These are phyloP conservation scores for Grus americana DNA, from an alignment of 2,113 vertebrate species.

Conservation along the genomic window DNA sequence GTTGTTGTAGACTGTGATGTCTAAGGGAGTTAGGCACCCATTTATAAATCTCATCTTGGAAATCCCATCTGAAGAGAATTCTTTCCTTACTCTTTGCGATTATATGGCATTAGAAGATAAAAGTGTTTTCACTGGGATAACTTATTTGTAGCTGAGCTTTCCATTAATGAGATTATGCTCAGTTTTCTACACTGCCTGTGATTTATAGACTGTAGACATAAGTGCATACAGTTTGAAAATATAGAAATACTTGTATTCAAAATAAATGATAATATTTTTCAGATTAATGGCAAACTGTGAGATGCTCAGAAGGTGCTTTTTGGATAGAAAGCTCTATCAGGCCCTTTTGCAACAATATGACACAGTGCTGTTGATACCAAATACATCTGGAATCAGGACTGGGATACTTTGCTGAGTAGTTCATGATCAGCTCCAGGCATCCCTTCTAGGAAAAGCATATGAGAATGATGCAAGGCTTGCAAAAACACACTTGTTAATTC, in stretches of 20 bases:
- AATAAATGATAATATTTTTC: neutral
- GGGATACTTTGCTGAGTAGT: neutral
- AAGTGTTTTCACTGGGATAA: constrained; percentile 14
- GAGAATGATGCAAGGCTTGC: neutral
- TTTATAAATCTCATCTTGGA: constrained; percentile 26
- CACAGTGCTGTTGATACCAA: neutral
- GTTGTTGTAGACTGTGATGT: constrained; percentile 17
- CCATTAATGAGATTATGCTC: neutral
- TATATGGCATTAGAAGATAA: constrained; percentile 22
- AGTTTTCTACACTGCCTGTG: neutral
- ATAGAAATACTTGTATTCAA: neutral
- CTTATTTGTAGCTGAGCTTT: constrained; percentile 28
- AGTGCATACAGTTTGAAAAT: neutral
- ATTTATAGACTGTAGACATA: neutral
- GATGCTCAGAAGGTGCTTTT: neutral
- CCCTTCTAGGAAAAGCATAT: neutral
- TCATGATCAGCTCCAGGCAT: neutral
- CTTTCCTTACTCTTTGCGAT: constrained; percentile 46
- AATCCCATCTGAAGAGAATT: constrained; percentile 24
- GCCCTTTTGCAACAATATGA: neutral
- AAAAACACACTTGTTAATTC: neutral
- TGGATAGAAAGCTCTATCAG: neutral
- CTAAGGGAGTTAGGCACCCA: constrained; percentile 35
- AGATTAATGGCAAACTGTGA: neutral
- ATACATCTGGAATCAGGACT: neutral